phyloP scores from a whole-genome alignment of 2,797 vertebrate genomes.

The Coilia nasus region DNA sequence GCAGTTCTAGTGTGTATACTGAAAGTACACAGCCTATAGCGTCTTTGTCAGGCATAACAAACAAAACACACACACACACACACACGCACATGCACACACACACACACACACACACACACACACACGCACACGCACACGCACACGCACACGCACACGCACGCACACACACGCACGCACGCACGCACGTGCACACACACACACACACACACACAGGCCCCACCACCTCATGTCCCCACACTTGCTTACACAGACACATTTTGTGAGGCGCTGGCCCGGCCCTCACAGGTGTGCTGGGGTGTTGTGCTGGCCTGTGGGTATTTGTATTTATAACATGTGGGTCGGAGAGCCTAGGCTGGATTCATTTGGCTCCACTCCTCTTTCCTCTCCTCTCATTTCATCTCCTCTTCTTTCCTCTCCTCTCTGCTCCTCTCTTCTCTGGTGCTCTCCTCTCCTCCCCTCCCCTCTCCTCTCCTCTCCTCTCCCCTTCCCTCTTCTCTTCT shows the following conservation, averaged over 20 bases:
- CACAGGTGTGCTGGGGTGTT: constrained; percentile 57
- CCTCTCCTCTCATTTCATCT: no score
- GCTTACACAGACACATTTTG: neutral
- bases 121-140: neutral
- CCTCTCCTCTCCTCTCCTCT: no score
- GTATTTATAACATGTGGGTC: constrained; percentile 75
- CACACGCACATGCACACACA: no score
- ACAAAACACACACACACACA: no score
- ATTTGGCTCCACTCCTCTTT: constrained; percentile 47
- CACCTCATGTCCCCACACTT: neutral
- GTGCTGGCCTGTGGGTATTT: constrained; percentile 33
- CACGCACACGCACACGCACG: constrained; percentile 15
- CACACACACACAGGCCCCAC: neutral
- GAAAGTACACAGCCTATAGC: no score
- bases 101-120: neutral
- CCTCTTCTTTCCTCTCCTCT: no score
- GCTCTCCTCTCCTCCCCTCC: no score
- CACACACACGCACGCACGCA: neutral
- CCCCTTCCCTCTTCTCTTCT: no score
- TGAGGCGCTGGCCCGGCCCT: neutral
- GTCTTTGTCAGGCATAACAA: no score
- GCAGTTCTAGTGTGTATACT: no score
- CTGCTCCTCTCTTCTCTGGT: no score
- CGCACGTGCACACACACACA: neutral
- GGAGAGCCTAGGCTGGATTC: constrained; percentile 50